phyloP scores from a whole-genome alignment of 1,140 invertebrate species.

The Diachasma alloeum region DNA sequence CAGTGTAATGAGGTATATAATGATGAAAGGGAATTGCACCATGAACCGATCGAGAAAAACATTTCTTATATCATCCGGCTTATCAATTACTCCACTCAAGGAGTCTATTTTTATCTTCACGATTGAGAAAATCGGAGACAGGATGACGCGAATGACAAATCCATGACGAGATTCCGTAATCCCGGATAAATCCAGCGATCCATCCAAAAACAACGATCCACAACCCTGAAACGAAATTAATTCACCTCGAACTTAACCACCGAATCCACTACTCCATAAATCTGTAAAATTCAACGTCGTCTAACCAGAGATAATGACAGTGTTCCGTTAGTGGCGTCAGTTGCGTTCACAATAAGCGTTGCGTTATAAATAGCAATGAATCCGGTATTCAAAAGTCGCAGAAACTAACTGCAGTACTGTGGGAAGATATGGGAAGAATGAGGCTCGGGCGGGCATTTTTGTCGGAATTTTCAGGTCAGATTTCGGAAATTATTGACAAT shows the following conservation, averaged over 20 bases:
- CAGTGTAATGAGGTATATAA: neutral
- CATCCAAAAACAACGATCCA: too few species aligned
- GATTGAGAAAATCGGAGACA: too few species aligned
- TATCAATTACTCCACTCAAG: neutral
- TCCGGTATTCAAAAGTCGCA: constrained; percentile 2
- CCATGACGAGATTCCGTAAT: too few species aligned
- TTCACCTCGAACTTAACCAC: neutral
- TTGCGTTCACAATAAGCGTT: neutral
- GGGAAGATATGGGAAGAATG: too few species aligned
- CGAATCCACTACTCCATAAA: neutral
- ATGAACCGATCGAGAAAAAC: too few species aligned
- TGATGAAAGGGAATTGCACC: neutral
- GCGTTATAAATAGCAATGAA: constrained; percentile 30
- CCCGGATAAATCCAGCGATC: too few species aligned
- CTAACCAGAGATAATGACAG: neutral
- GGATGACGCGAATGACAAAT: too few species aligned
- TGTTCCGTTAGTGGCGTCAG: neutral
- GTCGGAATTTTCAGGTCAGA: too few species aligned
- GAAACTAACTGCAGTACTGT: neutral
- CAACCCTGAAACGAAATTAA: neutral
- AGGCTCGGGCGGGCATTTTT: too few species aligned
- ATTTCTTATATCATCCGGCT: neutral
- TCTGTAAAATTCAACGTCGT: neutral
- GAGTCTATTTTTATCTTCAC: neutral
- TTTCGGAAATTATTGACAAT: too few species aligned